A percentile compares a stretch with the other conserved stretches of the same genome.
phyloP scores from a whole-genome alignment of 2,113 vertebrate genomes.

The Phocoena phocoena region DNA sequence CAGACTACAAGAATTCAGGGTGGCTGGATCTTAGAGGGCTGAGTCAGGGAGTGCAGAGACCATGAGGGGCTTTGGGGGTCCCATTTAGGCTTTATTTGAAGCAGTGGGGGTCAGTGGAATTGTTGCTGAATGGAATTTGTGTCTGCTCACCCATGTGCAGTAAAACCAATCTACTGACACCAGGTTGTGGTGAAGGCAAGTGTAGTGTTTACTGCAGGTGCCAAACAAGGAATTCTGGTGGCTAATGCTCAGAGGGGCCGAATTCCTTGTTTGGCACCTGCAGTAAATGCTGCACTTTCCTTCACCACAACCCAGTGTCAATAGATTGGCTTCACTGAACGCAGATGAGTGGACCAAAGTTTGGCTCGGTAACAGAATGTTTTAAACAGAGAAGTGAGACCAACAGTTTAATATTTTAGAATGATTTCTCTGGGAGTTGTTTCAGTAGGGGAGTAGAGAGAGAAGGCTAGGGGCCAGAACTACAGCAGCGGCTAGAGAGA shows the following conservation, averaged over 20 bases:
- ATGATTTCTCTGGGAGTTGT: neutral
- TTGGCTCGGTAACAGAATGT: neutral
- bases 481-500: neutral
- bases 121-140: no score
- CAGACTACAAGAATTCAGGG: neutral
- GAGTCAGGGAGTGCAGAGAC: neutral
- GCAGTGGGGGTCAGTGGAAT: neutral
- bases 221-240: neutral
- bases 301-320: neutral
- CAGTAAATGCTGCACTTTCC: neutral
- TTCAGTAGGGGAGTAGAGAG: neutral
- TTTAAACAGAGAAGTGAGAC: neutral
- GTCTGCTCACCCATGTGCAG: no score
- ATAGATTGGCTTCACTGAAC: neutral
- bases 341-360: neutral
- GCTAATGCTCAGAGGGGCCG: neutral
- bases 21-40: neutral
- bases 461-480: neutral
- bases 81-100: neutral
- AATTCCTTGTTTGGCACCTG: neutral
- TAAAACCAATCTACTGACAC: neutral
- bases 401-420: neutral
- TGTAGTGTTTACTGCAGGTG: neutral
- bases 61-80: neutral
- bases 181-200: neutral